Conservation (phyloP, 2,113 vertebrate species). For the Arizona elegans region DNA sequence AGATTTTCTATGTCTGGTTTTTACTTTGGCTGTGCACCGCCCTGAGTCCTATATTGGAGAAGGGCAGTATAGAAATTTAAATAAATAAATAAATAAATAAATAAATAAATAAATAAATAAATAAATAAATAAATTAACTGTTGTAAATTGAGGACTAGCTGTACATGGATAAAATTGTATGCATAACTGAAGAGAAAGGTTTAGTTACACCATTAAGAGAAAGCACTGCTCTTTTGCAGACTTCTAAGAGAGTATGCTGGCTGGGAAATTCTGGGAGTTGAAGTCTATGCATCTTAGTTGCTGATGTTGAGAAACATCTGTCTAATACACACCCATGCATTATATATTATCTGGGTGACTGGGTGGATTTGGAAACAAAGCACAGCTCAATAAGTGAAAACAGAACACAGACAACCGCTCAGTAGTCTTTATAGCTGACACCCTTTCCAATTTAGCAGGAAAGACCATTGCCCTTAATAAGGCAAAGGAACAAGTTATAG, state of each 20-base stretch:
- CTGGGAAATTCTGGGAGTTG: not conserved
- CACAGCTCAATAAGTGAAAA: constrained; percentile 52
- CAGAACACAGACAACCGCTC: constrained; percentile 55
- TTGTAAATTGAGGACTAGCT: not conserved
- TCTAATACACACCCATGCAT: not conserved
- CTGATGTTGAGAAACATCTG: not conserved
- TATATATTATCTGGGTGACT: constrained; percentile 33
- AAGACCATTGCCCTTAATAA: constrained; percentile 65
- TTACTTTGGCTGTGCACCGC: no score
- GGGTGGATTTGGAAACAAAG: constrained; percentile 60
- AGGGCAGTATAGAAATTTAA: no score
- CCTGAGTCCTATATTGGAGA: no score
- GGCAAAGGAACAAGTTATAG: constrained; percentile 62
- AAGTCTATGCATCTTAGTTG: not conserved
- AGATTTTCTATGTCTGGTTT: no score
- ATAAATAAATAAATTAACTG: not conserved
- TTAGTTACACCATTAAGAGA: constrained; percentile 74
- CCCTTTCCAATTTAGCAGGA: constrained; percentile 62
- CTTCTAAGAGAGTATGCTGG: constrained; percentile 42
- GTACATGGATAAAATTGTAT: not conserved
- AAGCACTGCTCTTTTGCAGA: constrained; percentile 60
- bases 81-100: no score
- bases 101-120: no score
- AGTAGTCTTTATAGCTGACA: constrained; percentile 70
- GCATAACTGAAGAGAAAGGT: constrained; percentile 50